Evolutionary conservation across 1,140 invertebrate genomes (phyloP), one percentile per base, ranked within the genome.

Genomic region (Megalopta genalis): DNA sequence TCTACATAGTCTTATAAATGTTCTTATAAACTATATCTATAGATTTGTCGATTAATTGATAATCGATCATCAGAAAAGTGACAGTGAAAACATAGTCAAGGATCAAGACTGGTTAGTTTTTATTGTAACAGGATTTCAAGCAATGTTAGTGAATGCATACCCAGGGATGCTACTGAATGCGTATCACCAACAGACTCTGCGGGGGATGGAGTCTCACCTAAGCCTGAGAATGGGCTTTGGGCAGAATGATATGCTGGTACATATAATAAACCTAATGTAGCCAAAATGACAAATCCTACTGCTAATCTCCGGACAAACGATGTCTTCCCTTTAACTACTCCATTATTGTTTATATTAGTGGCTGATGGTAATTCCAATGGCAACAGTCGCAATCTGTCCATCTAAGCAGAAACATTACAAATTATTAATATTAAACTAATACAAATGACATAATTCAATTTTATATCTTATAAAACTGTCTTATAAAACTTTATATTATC

Each of bases 231-330:
- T 78, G 91, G 90, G 70, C 87, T 88, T 79, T 92, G 92, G 52
- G 88, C 92, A 65, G 90, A 92, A 83, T 93, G 91, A 75, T 92
- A 93, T 23, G 91, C 92, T 81, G 92, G 92, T 54, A 93, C 90
- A 82, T 93, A 93, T 7, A 93, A 85, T 62, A 93, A 76, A 73
- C 89, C 91, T 54, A 93, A 71, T 46, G 86, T 87, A 77, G 88
- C 87, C 52, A 93, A 73, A 57, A 92, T 85, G 59, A 91, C 86
- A 85, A 91, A 93, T 85, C 90, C 89, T 77, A 93, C 66, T 66
- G 84, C 86, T 57, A 93, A 82, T 77, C 91, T 87, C 68, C 86
- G 88, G 27, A 91, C 66, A 84, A 93, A 93, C 27, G 90, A 90
- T 83, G 88, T 83, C 70, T 89, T 91, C 74, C 88, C 85, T 84